Base-by-base conservation (phyloP, 2,797 vertebrate species). In the Amphiprion clarkii region DNA sequence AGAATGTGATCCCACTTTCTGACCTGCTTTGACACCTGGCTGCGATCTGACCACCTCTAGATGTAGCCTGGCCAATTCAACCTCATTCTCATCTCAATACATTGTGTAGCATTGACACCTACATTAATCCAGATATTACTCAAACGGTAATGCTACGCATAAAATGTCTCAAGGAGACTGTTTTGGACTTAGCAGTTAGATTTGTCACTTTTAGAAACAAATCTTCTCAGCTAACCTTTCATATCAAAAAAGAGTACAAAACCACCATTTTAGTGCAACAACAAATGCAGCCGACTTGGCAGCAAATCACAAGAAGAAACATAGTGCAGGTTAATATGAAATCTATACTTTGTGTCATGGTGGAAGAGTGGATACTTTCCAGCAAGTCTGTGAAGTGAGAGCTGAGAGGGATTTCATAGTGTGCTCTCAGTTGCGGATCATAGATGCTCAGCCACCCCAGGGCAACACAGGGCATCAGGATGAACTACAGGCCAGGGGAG, bases 281-380 rank as follows among this genome's bases (percentile, higher is more conserved):
- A 59, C 51, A 71, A 86, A 71, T 51, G 56, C 44, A 53, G 51
- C 6, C 0, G 25, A 70, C 63, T 57, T 73, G 62, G 71, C 71
- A 83, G 60, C 70, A 78, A 78, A 84, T 73, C 71, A 83, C 0
- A 10, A 63, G 74, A 54, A 79, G 73, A 82, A 80, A 78, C 72
- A 70, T 36, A 33, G 59, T 52, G 63, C 40, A 56, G 77, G 77
- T 83, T 80, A 81, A 85, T 73, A 74, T 81, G 79, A 89, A 88
- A 87, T 86, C 75, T 78, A 78, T 83, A 87, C 56, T 63, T 71
- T 71, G 79, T 76, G 85, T 79, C 48, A 64, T 92, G 94, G 93
- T 93, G 94, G 94, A 95, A 93, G 92, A 94, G 94, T 95, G 95
- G 94, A n/a, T 84, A 91, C 95, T 97, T 84, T 79, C 75, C 60